Conservation (phyloP, 2,888 invertebrate genomes). For the Yponomeuta cagnagella region DNA sequence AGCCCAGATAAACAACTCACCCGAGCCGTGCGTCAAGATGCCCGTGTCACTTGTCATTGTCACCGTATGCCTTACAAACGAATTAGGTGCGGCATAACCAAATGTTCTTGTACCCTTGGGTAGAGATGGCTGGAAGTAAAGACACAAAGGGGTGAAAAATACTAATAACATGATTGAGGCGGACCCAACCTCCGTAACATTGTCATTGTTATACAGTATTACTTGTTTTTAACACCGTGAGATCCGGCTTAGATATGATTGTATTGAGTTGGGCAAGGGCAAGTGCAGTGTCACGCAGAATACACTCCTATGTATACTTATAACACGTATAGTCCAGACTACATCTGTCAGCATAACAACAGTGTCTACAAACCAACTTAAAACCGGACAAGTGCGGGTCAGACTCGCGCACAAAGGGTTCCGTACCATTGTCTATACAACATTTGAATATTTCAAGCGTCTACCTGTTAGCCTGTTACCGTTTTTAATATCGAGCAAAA, state of each 20-base stretch:
- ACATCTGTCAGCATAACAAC: no score
- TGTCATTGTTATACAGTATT: neutral
- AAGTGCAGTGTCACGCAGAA: neutral
- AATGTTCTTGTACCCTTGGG: neutral
- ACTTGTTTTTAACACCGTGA: neutral
- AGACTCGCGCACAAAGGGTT: no score
- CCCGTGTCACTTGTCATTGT: neutral
- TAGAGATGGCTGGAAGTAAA: neutral
- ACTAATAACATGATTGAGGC: neutral
- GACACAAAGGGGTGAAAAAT: neutral
- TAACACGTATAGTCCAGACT: no score
- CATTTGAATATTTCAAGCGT: no score
- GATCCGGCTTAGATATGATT: neutral
- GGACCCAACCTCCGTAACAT: neutral
- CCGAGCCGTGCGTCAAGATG: neutral
- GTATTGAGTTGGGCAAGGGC: neutral
- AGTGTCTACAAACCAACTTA: no score
- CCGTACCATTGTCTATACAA: no score
- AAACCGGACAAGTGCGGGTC: no score
- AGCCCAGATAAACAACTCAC: neutral
- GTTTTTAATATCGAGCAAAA: no score
- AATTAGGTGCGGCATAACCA: neutral
- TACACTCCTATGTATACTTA: no score
- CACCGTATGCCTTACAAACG: slow-evolving; percentile 6
- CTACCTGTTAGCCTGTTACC: no score